phyloP scores from a whole-genome alignment of 2,113 vertebrate genomes.

The Fukomys damarensis region DNA sequence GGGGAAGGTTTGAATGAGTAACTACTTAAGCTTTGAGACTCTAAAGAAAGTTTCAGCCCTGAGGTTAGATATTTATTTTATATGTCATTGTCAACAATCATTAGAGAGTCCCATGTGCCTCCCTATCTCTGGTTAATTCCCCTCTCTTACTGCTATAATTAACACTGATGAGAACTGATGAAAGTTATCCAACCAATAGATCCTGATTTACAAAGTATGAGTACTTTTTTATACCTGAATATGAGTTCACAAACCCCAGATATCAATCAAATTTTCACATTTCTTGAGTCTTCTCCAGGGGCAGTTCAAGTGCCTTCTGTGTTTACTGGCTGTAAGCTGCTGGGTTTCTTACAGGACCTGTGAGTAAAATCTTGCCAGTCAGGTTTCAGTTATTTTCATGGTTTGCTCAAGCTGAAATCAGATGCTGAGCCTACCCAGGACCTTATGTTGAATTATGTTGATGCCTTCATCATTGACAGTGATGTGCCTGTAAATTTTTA shows the following conservation, averaged over 20 bases:
- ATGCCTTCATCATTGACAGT: constrained; percentile 52
- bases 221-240: not conserved
- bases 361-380: constrained; percentile 10
- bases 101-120: not conserved
- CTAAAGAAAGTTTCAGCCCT: constrained; percentile 10
- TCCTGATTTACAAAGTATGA: not conserved
- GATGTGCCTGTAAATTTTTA: constrained; percentile 20
- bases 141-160: constrained; percentile 1
- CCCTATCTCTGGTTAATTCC: constrained; percentile 26
- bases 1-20: not conserved
- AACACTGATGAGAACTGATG: constrained; percentile 34
- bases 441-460: not conserved
- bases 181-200: not conserved
- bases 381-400: not conserved
- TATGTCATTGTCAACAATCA: constrained; percentile 49
- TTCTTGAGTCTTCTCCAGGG: not conserved
- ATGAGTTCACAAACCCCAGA: not conserved
- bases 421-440: not conserved
- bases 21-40: not conserved
- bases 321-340: not conserved
- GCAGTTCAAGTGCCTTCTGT: not conserved
- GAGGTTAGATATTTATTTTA: constrained; percentile 54
- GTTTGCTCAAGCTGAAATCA: constrained; percentile 2
- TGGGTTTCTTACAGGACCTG: not conserved
- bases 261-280: not conserved